These are phyloP conservation scores for Neogobius melanostomus DNA, from an alignment of 2,113 vertebrate genomes.

Conservation along the genomic window DNA sequence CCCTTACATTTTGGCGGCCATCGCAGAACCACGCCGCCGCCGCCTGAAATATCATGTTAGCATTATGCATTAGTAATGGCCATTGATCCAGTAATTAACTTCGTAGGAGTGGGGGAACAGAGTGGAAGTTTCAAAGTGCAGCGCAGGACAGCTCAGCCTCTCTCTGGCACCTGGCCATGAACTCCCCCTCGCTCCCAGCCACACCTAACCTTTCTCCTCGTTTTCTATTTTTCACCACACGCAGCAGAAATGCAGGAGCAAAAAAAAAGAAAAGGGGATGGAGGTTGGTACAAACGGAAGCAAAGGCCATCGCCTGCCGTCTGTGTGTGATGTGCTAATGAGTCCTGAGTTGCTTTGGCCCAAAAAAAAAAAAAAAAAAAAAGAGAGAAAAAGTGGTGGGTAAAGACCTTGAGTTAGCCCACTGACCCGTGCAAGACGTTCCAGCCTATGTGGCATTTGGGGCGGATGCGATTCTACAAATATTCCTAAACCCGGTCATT, in stretches of 20 bases:
- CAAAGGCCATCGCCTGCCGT: slow-evolving; percentile 25
- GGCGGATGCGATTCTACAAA: slow-evolving; percentile 20
- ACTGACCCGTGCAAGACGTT: slow-evolving; percentile 60
- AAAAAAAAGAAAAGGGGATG: neutral
- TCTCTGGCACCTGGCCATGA: slow-evolving; percentile 50
- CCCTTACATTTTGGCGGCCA: slow-evolving; percentile 27
- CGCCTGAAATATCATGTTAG: slow-evolving; percentile 35
- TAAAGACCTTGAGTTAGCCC: slow-evolving; percentile 38
- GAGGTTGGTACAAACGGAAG: slow-evolving; percentile 32
- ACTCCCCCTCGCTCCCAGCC: slow-evolving; percentile 36
- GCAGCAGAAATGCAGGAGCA: slow-evolving; percentile 23
- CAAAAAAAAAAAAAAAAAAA: slow-evolving; percentile 2
- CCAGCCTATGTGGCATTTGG: slow-evolving; percentile 41
- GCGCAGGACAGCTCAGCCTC: slow-evolving; percentile 26
- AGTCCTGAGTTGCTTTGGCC: slow-evolving; percentile 55
- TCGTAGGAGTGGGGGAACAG: slow-evolving; percentile 9
- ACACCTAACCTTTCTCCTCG: slow-evolving; percentile 54
- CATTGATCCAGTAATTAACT: slow-evolving; percentile 50
- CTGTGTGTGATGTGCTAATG: slow-evolving; percentile 45
- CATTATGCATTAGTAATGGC: slow-evolving; percentile 41
- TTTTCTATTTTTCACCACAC: slow-evolving; percentile 14
- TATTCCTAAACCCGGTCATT: slow-evolving; percentile 2
- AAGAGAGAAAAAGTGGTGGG: neutral
- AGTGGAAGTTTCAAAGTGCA: slow-evolving; percentile 22
- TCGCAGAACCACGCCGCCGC: slow-evolving; percentile 1